Evolutionary conservation across 2,113 vertebrate species (phyloP).

Genomic region (Plestiodon gilberti): DNA sequence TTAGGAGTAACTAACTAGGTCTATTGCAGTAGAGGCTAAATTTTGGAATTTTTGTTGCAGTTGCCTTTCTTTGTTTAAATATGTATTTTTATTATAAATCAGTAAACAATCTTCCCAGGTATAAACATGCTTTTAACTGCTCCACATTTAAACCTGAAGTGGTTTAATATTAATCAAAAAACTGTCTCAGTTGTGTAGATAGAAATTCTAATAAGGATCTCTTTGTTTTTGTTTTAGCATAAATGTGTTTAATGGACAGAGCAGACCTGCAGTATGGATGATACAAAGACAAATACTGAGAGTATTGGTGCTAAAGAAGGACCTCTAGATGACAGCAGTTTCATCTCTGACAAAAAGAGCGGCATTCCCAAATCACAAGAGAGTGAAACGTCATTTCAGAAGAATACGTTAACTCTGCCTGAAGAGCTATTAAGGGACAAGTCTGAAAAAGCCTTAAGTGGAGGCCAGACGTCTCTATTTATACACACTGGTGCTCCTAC

Average conservation of each 20-base stretch:
- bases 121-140: background rate
- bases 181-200: slow-evolving; percentile 24
- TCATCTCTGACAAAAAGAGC: slow-evolving; percentile 81
- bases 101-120: background rate
- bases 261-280: slow-evolving; percentile 84
- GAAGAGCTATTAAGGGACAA: slow-evolving; percentile 87
- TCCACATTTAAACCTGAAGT: background rate
- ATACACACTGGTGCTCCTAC: slow-evolving; percentile 89
- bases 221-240: slow-evolving; percentile 76
- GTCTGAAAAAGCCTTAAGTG: slow-evolving; percentile 96
- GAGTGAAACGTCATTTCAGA: slow-evolving; percentile 81
- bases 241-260: slow-evolving; percentile 80
- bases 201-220: slow-evolving; percentile 60
- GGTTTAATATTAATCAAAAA: background rate
- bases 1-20: background rate
- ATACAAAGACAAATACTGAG: slow-evolving; percentile 82
- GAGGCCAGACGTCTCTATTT: slow-evolving; percentile 92
- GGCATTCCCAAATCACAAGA: slow-evolving; percentile 84
- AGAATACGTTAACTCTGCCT: slow-evolving; percentile 81
- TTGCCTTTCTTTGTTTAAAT: background rate
- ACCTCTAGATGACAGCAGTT: slow-evolving; percentile 80
- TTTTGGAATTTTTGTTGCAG: background rate
- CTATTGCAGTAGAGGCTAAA: background rate
- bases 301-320: slow-evolving; percentile 85
- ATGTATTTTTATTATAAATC: background rate